These are phyloP conservation scores for Porites cylindrica DNA, from an alignment of 92 coral and sea anemone species.

Conservation along the genomic window DNA sequence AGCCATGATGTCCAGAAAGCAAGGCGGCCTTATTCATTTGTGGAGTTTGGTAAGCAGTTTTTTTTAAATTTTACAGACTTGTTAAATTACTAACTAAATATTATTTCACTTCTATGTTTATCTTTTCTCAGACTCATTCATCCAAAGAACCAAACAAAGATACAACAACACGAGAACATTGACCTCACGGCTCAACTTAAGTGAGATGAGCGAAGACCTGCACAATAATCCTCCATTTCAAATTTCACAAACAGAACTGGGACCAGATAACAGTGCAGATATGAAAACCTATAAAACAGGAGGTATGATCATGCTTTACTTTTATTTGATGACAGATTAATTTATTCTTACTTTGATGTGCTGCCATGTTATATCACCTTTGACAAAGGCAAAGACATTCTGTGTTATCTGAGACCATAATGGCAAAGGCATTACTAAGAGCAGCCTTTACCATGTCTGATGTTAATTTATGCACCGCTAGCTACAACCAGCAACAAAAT, in stretches of 20 bases:
- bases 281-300: conserved; percentile 91
- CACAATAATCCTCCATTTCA: conserved; percentile 90
- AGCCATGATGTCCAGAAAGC: conserved; percentile 93
- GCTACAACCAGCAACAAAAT: too few species aligned
- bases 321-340: background rate
- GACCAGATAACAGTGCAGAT: conserved; percentile 73
- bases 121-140: conserved; percentile 77
- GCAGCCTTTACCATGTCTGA: too few species aligned
- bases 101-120: too few species aligned
- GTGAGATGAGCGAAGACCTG: conserved; percentile 90
- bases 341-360: background rate
- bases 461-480: too few species aligned
- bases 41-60: conserved; percentile 87
- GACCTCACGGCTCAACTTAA: conserved; percentile 91
- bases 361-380: too few species aligned
- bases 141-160: conserved; percentile 96
- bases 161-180: conserved; percentile 92
- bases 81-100: too few species aligned
- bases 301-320: conserved; percentile 54
- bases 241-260: conserved; percentile 84
- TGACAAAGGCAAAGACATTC: too few species aligned
- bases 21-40: conserved; percentile 93
- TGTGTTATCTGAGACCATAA: too few species aligned
- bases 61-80: background rate
- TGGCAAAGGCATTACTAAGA: too few species aligned